These are phyloP conservation scores for Capitulum mitella DNA, from an alignment of 2,888 invertebrate species.

Conservation along the genomic window DNA sequence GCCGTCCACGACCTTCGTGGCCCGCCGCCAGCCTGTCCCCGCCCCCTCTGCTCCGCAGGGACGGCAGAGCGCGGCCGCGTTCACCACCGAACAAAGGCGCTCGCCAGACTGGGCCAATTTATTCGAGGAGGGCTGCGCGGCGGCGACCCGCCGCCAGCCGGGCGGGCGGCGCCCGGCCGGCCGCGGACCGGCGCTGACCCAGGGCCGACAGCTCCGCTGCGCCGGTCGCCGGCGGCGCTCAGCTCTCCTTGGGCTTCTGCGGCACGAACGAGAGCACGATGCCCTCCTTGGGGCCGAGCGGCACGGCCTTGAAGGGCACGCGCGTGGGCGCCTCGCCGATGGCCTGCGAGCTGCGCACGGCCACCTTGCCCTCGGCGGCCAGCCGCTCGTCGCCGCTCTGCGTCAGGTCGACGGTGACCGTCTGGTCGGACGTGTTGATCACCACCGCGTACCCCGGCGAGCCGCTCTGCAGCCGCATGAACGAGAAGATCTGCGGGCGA, in stretches of 20 bases:
- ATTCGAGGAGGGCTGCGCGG: too few relatives aligned
- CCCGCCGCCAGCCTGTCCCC: too few relatives aligned
- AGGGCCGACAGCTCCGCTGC: neutral
- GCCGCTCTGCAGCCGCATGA: conserved; percentile 52
- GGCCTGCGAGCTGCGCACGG: conserved; percentile 30
- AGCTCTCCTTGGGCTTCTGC: neutral
- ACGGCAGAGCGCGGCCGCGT: too few relatives aligned
- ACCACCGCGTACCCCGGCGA: conserved; percentile 67
- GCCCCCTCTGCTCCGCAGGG: too few relatives aligned
- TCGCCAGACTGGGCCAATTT: too few relatives aligned
- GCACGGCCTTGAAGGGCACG: conserved; percentile 26
- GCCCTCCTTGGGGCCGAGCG: conserved; percentile 27
- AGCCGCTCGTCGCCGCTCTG: conserved; percentile 30
- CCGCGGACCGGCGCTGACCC: too few relatives aligned
- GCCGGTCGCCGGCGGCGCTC: neutral
- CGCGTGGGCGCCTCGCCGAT: conserved; percentile 20
- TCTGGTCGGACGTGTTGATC: conserved; percentile 55
- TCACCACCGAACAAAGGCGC: too few relatives aligned
- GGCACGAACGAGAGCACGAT: conserved; percentile 28
- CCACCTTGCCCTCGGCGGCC: conserved; percentile 29
- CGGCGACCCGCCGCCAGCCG: too few relatives aligned
- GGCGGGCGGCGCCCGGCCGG: too few relatives aligned
- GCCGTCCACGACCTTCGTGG: too few relatives aligned
- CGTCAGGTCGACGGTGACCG: conserved; percentile 49
- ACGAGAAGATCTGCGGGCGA: neutral